These are phyloP conservation scores for Sabatieria punctata DNA, from an alignment of 2,888 invertebrate species.

Conservation along the genomic window DNA sequence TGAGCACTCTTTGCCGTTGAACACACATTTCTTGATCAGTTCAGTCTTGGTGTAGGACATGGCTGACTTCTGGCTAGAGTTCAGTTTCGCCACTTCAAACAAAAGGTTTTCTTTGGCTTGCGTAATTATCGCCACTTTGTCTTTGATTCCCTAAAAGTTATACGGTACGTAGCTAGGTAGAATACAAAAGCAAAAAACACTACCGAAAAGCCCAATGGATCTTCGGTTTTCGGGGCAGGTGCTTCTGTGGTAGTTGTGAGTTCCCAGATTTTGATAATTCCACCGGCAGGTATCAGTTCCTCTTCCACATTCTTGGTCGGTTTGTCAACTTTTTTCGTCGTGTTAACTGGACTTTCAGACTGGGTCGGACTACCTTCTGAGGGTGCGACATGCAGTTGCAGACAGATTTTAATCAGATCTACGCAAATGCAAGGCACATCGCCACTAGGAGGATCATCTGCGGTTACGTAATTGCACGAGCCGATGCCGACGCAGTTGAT, in stretches of 20 bases:
- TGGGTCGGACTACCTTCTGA: too few species aligned
- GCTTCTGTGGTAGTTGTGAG: slow-evolving; percentile 15
- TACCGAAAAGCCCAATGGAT: too few species aligned
- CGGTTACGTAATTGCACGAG: background rate
- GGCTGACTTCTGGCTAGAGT: slow-evolving; percentile 11
- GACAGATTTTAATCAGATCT: background rate
- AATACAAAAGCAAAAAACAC: too few species aligned
- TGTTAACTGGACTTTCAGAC: too few species aligned
- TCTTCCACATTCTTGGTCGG: too few species aligned
- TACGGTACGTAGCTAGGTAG: background rate
- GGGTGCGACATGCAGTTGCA: too few species aligned
- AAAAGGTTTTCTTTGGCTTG: slow-evolving; percentile 28
- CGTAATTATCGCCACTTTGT: slow-evolving; percentile 25
- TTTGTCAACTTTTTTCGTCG: too few species aligned
- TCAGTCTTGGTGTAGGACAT: slow-evolving; percentile 16
- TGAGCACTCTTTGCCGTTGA: slow-evolving; percentile 26
- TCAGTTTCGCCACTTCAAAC: slow-evolving; percentile 24
- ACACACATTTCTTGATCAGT: slow-evolving; percentile 26
- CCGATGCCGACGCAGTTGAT: slow-evolving; percentile 5
- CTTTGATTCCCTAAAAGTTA: slow-evolving; percentile 19
- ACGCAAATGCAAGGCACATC: background rate
- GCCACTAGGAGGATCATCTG: background rate
- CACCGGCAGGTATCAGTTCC: too few species aligned
- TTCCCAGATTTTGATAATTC: slow-evolving; percentile 24
- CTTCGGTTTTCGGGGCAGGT: too few species aligned